phyloP scores from a whole-genome alignment of 1,140 invertebrate species.

The Aphis craccivora region DNA sequence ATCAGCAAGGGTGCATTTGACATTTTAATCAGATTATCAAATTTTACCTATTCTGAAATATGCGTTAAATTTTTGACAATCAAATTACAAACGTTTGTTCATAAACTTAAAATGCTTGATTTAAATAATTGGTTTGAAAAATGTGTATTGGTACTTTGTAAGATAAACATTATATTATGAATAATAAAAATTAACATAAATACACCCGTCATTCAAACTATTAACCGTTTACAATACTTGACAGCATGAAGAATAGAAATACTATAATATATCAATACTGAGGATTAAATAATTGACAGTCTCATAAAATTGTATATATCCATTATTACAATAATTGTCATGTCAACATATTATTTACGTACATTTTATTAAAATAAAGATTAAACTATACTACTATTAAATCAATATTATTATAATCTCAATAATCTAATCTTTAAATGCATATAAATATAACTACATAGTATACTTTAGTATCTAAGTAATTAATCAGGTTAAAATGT shows the following conservation, averaged over 20 bases:
- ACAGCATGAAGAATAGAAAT: neutral
- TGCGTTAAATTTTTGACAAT: neutral
- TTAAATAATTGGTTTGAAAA: neutral
- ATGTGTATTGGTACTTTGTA: neutral
- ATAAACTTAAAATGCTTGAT: neutral
- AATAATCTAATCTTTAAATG: too few relatives aligned
- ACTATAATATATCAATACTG: neutral
- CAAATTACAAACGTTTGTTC: neutral
- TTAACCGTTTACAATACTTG: neutral
- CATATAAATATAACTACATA: too few relatives aligned
- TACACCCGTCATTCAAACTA: neutral
- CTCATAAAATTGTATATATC: neutral
- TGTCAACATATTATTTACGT: neutral
- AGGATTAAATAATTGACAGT: neutral
- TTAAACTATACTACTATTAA: neutral
- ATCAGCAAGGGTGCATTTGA: neutral
- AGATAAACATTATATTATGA: neutral
- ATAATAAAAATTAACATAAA: neutral
- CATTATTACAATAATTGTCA: neutral
- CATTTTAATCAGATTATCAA: constrained; percentile 31
- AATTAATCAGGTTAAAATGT: neutral
- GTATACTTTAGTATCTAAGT: neutral
- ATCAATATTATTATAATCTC: neutral
- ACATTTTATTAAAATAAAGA: neutral
- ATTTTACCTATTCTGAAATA: neutral